phyloP scores from a whole-genome alignment of 2,113 vertebrate species.

The Pangasianodon gigas region DNA sequence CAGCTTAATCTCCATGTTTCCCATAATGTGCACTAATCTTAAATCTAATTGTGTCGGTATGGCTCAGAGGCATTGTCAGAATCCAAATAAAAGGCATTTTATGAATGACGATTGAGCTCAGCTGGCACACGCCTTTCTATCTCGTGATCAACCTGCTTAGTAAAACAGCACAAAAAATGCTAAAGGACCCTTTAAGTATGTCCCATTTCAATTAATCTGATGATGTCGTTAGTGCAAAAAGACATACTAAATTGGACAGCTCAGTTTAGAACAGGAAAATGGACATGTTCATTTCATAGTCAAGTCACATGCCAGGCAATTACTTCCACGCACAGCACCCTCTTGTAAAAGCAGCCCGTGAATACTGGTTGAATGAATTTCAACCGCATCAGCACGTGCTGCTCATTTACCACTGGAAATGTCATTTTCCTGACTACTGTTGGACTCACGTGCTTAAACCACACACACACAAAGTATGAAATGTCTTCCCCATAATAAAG shows the following conservation, averaged over 20 bases:
- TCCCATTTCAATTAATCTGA: slow-evolving; percentile 12
- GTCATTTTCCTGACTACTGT: slow-evolving; percentile 11
- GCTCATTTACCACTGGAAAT: slow-evolving; percentile 24
- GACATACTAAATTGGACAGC: neutral
- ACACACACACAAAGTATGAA: slow-evolving; percentile 7
- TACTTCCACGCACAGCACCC: slow-evolving; percentile 41
- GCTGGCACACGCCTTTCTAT: neutral
- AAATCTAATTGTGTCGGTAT: slow-evolving; percentile 24
- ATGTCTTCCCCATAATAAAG: neutral
- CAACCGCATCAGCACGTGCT: neutral
- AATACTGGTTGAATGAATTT: neutral
- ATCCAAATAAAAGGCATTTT: neutral
- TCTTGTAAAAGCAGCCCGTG: slow-evolving; percentile 33
- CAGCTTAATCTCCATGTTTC: neutral
- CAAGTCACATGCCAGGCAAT: slow-evolving; percentile 48
- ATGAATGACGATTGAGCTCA: slow-evolving; percentile 25
- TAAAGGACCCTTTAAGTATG: neutral
- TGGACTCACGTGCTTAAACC: slow-evolving; percentile 29
- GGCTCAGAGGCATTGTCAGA: slow-evolving; percentile 13
- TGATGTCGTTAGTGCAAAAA: neutral
- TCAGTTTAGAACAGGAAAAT: slow-evolving; percentile 17
- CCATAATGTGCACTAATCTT: slow-evolving; percentile 2
- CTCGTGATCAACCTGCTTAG: neutral
- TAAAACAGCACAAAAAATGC: neutral
- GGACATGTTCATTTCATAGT: slow-evolving; percentile 40